A percentile compares a stretch with the other conserved stretches of the same genome.
Evolutionary conservation across 37 sponge, comb jelly and placozoan genomes (phyloP).

Genomic region (Spongia lamella): DNA sequence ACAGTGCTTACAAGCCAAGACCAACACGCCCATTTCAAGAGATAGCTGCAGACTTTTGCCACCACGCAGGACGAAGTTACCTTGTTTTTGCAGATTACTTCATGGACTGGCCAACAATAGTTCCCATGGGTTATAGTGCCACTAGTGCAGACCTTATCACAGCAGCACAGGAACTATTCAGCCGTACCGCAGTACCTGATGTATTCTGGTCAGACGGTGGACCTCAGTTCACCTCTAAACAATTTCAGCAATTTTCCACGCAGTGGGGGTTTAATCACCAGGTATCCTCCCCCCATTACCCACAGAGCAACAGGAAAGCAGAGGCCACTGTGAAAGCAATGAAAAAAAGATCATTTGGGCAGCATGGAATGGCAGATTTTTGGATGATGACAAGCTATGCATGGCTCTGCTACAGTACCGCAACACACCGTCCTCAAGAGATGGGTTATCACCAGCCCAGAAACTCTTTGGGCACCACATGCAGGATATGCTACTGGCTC

Average conservation of each 20-base stretch:
- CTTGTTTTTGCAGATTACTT: not conserved
- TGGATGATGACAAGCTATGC: not conserved
- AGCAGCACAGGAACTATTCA: not conserved
- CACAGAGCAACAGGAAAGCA: conserved; percentile 36
- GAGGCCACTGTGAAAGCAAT: conserved; percentile 26
- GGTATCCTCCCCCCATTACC: conserved; percentile 20
- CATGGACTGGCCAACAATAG: conserved; percentile 10
- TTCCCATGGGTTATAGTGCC: not conserved
- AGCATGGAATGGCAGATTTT: not conserved
- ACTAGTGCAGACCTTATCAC: not conserved
- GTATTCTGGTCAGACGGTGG: too few species aligned
- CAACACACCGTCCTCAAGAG: conserved; percentile 14
- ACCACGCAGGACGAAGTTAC: conserved; percentile 5
- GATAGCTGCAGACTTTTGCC: too few species aligned
- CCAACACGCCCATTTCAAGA: too few species aligned
- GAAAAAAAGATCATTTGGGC: conserved; percentile 22
- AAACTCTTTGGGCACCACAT: not conserved
- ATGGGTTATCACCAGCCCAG: too few species aligned
- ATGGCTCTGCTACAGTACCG: conserved; percentile 21
- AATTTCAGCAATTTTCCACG: not conserved
- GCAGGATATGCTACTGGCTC: not conserved
- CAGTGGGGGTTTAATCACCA: conserved; percentile 18
- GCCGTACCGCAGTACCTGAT: not conserved
- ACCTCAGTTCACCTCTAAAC: not conserved
- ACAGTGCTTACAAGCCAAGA: not conserved